Conservation (phyloP, 2,888 invertebrate genomes). For the Drosophila putrida region DNA sequence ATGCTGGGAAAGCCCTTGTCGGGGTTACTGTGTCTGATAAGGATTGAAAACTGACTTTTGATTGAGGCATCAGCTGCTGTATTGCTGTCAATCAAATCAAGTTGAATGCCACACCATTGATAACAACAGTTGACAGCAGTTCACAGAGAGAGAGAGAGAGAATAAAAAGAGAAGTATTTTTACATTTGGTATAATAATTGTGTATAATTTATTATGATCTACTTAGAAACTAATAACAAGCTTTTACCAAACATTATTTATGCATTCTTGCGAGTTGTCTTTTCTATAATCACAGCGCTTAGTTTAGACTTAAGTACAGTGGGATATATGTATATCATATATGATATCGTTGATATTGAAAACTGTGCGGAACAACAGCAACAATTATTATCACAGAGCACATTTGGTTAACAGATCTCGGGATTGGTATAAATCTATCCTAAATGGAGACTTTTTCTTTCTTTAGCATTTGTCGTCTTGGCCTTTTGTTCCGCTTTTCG, state of each 20-base stretch:
- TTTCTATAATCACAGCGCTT: conserved; percentile 70
- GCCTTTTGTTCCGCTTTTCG: conserved; percentile 37
- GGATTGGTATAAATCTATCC: neutral
- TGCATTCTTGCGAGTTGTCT: conserved; percentile 48
- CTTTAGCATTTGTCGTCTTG: conserved; percentile 58
- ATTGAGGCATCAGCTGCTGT: conserved; percentile 31
- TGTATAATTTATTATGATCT: conserved; percentile 69
- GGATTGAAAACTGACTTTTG: conserved; percentile 17
- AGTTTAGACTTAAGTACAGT: conserved; percentile 57
- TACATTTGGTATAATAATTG: conserved; percentile 16
- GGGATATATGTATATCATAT: conserved; percentile 18
- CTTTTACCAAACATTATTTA: conserved; percentile 17
- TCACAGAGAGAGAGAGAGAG: neutral
- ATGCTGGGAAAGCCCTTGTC: conserved; percentile 35
- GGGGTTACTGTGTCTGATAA: conserved; percentile 31
- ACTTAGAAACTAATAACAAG: conserved; percentile 70
- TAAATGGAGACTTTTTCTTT: neutral
- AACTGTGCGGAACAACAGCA: conserved; percentile 38
- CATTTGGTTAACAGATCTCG: conserved; percentile 44
- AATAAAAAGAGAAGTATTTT: neutral
- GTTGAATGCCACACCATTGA: conserved; percentile 45
- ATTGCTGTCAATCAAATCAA: conserved; percentile 60
- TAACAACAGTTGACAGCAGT: conserved; percentile 16
- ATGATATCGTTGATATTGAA: conserved; percentile 15
- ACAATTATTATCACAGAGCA: conserved; percentile 75